phyloP scores from a whole-genome alignment of 2,888 invertebrate genomes.

The Therioaphis trifolii region DNA sequence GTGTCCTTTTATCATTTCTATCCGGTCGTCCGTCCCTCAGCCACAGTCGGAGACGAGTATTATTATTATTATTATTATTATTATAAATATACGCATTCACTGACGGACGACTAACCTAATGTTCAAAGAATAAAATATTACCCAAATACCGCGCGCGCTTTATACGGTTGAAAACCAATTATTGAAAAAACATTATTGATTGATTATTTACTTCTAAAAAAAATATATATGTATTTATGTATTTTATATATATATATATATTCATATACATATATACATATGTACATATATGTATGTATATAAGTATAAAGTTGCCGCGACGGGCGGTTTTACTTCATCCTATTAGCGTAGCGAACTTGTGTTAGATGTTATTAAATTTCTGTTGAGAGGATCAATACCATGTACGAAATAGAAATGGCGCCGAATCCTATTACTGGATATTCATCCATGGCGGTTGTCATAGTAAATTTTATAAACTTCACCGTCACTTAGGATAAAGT shows the following conservation, averaged over 20 bases:
- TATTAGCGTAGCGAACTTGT: slow-evolving; percentile 19
- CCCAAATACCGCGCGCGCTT: too few relatives aligned
- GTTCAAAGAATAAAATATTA: too few relatives aligned
- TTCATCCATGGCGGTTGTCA: slow-evolving; percentile 28
- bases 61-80: too few relatives aligned
- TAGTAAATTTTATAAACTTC: slow-evolving; percentile 35
- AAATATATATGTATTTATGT: too few relatives aligned
- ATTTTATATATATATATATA: too few relatives aligned
- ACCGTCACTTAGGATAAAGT: slow-evolving; percentile 7
- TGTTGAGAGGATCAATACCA: slow-evolving; percentile 39
- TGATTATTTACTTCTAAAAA: slow-evolving; percentile 1
- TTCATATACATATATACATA: too few relatives aligned
- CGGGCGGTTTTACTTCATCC: not conserved
- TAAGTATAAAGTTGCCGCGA: not conserved
- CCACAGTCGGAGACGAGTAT: too few relatives aligned
- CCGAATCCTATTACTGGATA: slow-evolving; percentile 29
- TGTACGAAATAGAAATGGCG: slow-evolving; percentile 4
- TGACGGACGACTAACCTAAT: too few relatives aligned
- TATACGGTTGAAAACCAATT: not conserved
- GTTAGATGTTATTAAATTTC: slow-evolving; percentile 41
- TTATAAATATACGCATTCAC: too few relatives aligned
- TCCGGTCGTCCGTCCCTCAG: too few relatives aligned
- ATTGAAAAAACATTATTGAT: slow-evolving; percentile 1
- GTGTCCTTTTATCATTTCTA: too few relatives aligned
- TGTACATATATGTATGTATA: too few relatives aligned